phyloP scores from a whole-genome alignment of 2,797 vertebrate genomes.

The Leucoraja ocellata region DNA sequence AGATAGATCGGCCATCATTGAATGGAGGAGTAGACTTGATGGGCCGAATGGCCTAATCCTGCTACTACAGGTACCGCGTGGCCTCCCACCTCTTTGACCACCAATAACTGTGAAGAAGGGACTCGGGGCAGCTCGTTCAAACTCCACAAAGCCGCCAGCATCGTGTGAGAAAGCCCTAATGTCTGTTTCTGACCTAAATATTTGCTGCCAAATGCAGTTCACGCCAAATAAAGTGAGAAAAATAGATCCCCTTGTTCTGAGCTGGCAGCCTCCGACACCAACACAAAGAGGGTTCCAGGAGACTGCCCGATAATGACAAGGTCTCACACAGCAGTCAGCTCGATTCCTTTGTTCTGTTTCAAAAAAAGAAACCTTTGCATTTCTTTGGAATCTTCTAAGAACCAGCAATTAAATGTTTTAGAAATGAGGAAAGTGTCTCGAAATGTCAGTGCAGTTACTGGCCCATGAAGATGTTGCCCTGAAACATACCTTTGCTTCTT shows the following conservation, averaged over 20 bases:
- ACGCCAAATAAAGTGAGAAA: slow-evolving; percentile 27
- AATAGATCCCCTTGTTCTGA: slow-evolving; percentile 23
- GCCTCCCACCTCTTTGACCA: too few relatives aligned
- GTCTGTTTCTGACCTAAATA: slow-evolving; percentile 16
- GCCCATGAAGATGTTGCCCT: slow-evolving; percentile 85
- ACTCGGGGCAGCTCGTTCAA: too few relatives aligned
- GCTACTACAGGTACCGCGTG: too few relatives aligned
- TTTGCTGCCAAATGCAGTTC: background rate
- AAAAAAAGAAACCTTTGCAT: background rate
- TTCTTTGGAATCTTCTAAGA: slow-evolving; percentile 3
- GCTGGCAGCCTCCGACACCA: background rate
- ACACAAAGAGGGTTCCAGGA: background rate
- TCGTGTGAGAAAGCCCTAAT: slow-evolving; percentile 1
- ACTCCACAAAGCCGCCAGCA: background rate
- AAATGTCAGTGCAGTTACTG: slow-evolving; percentile 83
- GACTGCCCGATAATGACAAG: background rate
- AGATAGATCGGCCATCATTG: too few relatives aligned
- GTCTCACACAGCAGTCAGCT: background rate
- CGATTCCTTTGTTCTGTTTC: slow-evolving; percentile 5
- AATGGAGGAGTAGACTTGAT: too few relatives aligned
- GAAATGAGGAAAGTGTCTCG: slow-evolving; percentile 50
- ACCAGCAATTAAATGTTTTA: slow-evolving; percentile 52
- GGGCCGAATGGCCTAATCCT: too few relatives aligned
- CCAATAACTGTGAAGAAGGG: too few relatives aligned
- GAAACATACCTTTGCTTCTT: slow-evolving; percentile 83